phyloP scores from a whole-genome alignment of 2,113 vertebrate species.

The Ivindomyrus marchei region DNA sequence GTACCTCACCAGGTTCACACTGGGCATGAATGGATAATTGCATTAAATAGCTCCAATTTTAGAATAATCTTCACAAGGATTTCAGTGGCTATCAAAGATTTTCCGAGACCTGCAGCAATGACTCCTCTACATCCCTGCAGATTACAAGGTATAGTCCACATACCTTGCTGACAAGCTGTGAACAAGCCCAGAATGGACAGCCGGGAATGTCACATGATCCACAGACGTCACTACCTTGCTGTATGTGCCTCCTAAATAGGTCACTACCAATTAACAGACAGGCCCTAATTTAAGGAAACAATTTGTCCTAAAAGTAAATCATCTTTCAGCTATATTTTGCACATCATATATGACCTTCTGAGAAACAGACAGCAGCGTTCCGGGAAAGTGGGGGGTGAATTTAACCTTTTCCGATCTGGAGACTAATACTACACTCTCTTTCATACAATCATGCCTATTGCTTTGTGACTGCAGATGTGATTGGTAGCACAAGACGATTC shows the following conservation, averaged over 20 bases:
- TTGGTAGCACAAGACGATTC: neutral
- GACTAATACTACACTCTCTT: conserved; percentile 6
- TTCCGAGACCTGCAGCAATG: neutral
- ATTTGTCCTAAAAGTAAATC: neutral
- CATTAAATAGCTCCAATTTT: neutral
- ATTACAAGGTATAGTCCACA: neutral
- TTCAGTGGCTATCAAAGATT: neutral
- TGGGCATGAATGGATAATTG: neutral
- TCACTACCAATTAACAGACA: neutral
- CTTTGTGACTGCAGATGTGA: neutral
- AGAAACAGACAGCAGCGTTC: neutral
- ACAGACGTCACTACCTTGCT: neutral
- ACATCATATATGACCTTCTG: neutral
- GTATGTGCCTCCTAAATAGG: neutral
- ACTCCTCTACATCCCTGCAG: neutral
- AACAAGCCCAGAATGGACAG: neutral
- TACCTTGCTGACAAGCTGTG: neutral
- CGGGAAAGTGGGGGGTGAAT: neutral
- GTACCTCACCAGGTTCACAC: neutral
- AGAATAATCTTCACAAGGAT: neutral
- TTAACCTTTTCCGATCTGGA: neutral
- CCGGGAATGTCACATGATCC: neutral
- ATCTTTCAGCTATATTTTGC: neutral
- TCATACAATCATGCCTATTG: conserved; percentile 42
- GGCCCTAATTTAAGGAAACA: neutral